Conservation (phyloP, 2,113 vertebrate genomes). For the Arothron firmamentum region DNA sequence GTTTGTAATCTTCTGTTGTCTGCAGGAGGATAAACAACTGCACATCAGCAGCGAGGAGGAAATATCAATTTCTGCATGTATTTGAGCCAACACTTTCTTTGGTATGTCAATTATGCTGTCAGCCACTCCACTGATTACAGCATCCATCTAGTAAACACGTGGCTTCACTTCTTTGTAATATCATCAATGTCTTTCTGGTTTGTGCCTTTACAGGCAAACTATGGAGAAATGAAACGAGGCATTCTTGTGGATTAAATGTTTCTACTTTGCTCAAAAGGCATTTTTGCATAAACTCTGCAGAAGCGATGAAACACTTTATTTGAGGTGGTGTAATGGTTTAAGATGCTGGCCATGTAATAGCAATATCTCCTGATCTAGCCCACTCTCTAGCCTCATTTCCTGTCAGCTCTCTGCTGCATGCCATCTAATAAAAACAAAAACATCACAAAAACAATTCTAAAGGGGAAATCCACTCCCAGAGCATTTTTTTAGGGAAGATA, state of each 20-base stretch:
- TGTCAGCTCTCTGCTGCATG: conserved; percentile 19
- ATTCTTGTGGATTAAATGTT: neutral
- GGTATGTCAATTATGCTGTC: conserved; percentile 20
- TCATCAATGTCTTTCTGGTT: neutral
- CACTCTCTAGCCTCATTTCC: conserved; percentile 32
- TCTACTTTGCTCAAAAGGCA: conserved; percentile 2
- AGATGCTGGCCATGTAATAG: conserved; percentile 33
- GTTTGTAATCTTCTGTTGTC: conserved; percentile 41
- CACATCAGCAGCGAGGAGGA: conserved; percentile 43
- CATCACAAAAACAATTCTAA: neutral
- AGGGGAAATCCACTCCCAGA: conserved; percentile 6
- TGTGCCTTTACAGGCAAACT: too few species aligned
- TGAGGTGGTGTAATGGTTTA: conserved; percentile 16
- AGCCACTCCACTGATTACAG: conserved; percentile 13
- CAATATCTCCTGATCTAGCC: conserved; percentile 22
- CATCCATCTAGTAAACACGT: neutral
- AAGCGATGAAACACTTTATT: conserved; percentile 16
- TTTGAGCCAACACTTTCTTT: conserved; percentile 25
- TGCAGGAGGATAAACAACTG: conserved; percentile 32
- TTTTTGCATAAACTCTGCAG: neutral
- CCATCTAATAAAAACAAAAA: conserved; percentile 10
- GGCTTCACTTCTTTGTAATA: conserved; percentile 1
- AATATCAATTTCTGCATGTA: conserved; percentile 44
- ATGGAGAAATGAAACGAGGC: neutral
- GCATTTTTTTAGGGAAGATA: conserved; percentile 2